These are phyloP conservation scores for Lepidochrysops patricia DNA, from an alignment of 2,888 invertebrate genomes.

Conservation along the genomic window DNA sequence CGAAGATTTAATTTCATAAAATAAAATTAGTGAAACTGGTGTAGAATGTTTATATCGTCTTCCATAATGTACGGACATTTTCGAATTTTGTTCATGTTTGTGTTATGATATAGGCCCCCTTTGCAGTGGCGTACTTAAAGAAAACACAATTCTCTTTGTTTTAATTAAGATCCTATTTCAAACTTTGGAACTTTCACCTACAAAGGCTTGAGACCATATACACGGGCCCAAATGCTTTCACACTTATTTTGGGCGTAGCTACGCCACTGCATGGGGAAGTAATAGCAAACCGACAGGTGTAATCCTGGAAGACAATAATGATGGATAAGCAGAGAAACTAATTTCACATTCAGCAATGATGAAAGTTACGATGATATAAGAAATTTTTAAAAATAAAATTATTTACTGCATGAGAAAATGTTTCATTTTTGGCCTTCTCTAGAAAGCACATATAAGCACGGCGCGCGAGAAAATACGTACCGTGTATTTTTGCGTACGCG, in stretches of 20 bases:
- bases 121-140: background rate
- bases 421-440: too few relatives aligned
- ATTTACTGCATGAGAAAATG: conserved; percentile 59
- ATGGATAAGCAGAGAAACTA: conserved; percentile 60
- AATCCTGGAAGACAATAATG: conserved; percentile 73
- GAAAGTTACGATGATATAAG: conserved; percentile 57
- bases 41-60: conserved; percentile 48
- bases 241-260: background rate
- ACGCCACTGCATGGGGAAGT: conserved; percentile 24
- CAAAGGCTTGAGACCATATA: too few relatives aligned
- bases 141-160: background rate
- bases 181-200: too few relatives aligned
- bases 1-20: background rate
- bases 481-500: too few relatives aligned
- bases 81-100: conserved; percentile 39
- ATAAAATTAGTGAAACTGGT: conserved; percentile 23
- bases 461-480: too few relatives aligned
- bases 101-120: background rate
- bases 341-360: conserved; percentile 59
- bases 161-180: too few relatives aligned
- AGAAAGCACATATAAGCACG: too few relatives aligned
- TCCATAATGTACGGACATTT: conserved; percentile 59
- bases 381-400: conserved; percentile 68
- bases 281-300: conserved; percentile 42
- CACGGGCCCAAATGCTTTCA: too few relatives aligned